These are phyloP conservation scores for Oreochromis tanganicae DNA, from an alignment of 2,113 vertebrate species.

Conservation along the genomic window DNA sequence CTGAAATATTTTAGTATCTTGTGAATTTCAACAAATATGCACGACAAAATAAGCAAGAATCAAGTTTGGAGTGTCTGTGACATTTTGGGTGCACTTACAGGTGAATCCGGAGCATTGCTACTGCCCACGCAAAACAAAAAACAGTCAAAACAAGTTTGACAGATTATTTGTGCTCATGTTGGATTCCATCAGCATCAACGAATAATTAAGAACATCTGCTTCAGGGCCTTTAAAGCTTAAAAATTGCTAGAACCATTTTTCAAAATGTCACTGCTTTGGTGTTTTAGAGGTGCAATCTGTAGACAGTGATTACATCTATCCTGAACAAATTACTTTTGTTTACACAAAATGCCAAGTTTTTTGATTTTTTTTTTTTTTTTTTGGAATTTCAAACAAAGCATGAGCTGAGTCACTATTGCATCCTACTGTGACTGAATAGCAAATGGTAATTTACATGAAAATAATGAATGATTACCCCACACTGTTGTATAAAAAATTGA, in stretches of 20 bases:
- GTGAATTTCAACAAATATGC: background rate
- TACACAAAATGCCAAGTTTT: background rate
- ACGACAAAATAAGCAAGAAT: background rate
- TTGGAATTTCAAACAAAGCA: background rate
- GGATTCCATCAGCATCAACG: background rate
- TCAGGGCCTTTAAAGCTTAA: background rate
- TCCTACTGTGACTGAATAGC: background rate
- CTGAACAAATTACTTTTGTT: background rate
- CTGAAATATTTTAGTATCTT: background rate
- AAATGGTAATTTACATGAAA: background rate
- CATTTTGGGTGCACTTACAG: background rate
- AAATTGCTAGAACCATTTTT: background rate
- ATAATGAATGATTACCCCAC: background rate
- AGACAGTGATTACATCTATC: background rate
- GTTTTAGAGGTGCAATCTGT: background rate
- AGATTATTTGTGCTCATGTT: background rate
- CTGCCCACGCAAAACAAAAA: background rate
- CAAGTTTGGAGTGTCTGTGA: background rate
- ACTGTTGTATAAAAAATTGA: background rate
- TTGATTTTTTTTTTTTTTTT: fast-evolving
- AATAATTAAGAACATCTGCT: background rate
- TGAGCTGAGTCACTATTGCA: background rate
- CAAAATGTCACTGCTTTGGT: background rate
- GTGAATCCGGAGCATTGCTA: background rate
- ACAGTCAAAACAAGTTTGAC: background rate